These are phyloP conservation scores for Sinhomidia bicolor DNA, from an alignment of 2,888 invertebrate species.

Conservation along the genomic window DNA sequence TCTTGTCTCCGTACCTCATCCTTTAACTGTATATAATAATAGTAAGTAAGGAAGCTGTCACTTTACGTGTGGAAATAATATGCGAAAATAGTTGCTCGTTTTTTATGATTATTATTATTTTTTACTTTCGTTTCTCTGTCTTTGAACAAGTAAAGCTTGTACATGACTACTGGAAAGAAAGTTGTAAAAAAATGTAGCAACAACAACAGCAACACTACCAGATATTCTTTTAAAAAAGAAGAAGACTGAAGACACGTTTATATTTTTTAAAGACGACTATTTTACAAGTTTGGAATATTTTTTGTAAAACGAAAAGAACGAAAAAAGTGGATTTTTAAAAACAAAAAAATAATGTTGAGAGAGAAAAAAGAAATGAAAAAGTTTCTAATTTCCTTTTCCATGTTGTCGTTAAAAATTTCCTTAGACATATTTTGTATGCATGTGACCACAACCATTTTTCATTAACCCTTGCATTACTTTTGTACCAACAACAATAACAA, in stretches of 20 bases:
- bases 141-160: conserved; percentile 20
- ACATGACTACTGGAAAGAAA: conserved; percentile 4
- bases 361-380: not conserved
- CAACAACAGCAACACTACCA: not conserved
- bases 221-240: not conserved
- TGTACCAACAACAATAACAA: not conserved
- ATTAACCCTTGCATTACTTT: not conserved
- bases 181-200: conserved; percentile 10
- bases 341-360: not conserved
- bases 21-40: conserved; percentile 1
- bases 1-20: not conserved
- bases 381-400: conserved; percentile 40
- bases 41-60: conserved; percentile 42
- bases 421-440: conserved; percentile 14
- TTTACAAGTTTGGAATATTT: not conserved
- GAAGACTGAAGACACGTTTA: not conserved
- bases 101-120: not conserved
- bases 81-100: conserved; percentile 19
- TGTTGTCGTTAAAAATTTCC: not conserved
- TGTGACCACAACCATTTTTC: conserved; percentile 34
- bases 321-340: not conserved
- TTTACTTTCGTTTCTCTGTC: not conserved
- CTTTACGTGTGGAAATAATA: conserved; percentile 21
- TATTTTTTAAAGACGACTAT: not conserved
- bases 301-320: not conserved